Conservation (phyloP, 2,888 invertebrate species). For the Cybosia mesomella region DNA sequence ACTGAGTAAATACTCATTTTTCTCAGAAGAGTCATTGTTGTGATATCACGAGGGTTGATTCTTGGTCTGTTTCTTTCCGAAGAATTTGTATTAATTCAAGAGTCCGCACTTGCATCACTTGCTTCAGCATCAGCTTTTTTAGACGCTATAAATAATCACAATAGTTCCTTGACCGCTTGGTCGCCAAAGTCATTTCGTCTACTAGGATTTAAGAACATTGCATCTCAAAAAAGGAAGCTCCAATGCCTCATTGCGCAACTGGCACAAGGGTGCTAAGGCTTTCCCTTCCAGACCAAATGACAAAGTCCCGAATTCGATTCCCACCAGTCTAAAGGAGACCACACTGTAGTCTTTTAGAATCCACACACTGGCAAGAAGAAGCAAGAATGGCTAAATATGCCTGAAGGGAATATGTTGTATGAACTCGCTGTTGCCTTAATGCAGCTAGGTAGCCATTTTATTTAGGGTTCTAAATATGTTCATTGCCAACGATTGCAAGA, state of each 20-base stretch:
- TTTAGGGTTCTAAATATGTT: not conserved
- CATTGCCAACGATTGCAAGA: too few relatives aligned
- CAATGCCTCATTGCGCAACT: not conserved
- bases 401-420: not conserved
- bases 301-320: not conserved
- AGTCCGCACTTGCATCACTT: too few relatives aligned
- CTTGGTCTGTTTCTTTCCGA: not conserved
- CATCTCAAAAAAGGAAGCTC: not conserved
- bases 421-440: too few relatives aligned
- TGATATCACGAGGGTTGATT: not conserved
- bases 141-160: too few relatives aligned
- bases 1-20: not conserved
- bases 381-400: not conserved
- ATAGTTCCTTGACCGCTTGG: not conserved
- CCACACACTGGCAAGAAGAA: not conserved
- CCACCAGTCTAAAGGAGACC: not conserved
- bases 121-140: too few relatives aligned
- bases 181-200: not conserved
- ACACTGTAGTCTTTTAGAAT: not conserved
- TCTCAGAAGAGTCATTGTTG: not conserved
- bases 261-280: not conserved
- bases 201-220: not conserved
- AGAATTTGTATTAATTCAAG: too few relatives aligned
- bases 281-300: not conserved
- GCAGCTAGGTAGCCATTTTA: not conserved